A percentile compares a stretch with the other conserved stretches of the same genome.
phyloP scores from a whole-genome alignment of 1,140 invertebrate species.

The Megalonaias nervosa region DNA sequence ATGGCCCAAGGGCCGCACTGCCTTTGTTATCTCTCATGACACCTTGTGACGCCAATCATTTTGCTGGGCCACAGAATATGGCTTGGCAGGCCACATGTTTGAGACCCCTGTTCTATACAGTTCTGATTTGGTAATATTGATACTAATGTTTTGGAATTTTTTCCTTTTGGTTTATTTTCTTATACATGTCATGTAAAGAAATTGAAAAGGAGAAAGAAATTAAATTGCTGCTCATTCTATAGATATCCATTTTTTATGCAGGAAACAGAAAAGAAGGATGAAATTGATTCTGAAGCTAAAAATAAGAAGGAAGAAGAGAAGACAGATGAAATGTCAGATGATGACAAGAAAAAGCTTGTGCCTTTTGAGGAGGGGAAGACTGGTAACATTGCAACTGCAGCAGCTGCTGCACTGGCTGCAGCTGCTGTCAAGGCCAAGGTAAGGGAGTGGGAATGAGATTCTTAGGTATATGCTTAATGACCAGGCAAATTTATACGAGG shows the following conservation, averaged over 20 bases:
- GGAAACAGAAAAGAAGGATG: constrained; percentile 39
- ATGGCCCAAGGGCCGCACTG: no score
- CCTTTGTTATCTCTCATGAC: no score
- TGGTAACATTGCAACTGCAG: constrained; percentile 80
- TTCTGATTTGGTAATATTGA: no score
- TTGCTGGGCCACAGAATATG: no score
- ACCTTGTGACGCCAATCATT: no score
- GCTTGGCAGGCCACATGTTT: no score
- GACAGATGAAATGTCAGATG: constrained; percentile 50
- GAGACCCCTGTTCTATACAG: no score
- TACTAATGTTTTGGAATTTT: no score
- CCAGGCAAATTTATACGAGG: neutral
- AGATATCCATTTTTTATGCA: constrained; percentile 16
- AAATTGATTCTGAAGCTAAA: constrained; percentile 54
- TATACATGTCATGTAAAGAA: no score
- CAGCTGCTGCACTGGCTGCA: constrained; percentile 94
- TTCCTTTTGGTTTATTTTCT: no score
- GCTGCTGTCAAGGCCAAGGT: constrained; percentile 98
- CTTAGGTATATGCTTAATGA: neutral
- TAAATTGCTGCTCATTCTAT: neutral
- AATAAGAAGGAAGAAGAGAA: constrained; percentile 60
- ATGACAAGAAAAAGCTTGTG: constrained; percentile 45
- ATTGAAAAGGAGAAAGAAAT: no score
- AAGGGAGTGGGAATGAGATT: constrained; percentile 1
- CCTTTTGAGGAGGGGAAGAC: no score